phyloP scores from a whole-genome alignment of 23 tunicate species.

The Botrylloides violaceus region DNA sequence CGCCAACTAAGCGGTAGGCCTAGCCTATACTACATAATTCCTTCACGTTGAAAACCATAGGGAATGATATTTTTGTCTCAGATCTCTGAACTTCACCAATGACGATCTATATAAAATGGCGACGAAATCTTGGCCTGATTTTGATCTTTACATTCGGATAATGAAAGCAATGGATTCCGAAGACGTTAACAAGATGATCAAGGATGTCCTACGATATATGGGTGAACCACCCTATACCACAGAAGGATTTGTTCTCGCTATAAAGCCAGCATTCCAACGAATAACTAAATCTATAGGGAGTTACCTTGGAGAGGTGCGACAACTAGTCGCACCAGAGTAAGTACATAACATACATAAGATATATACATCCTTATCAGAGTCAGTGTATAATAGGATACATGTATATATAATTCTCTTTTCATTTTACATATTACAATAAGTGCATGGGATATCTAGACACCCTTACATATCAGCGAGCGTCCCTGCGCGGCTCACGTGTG shows the following conservation, averaged over 20 bases:
- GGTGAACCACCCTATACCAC: not conserved
- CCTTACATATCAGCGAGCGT: no score
- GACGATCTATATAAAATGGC: not conserved
- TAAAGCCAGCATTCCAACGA: slow-evolving; percentile 7
- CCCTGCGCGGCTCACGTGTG: no score
- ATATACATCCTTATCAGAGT: no score
- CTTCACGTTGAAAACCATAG: not conserved
- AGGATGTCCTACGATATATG: not conserved
- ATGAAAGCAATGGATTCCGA: slow-evolving; percentile 4
- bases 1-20: no score
- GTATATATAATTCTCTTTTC: no score
- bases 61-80: not conserved
- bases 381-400: no score
- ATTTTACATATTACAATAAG: no score
- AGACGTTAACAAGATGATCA: slow-evolving; percentile 15
- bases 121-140: not conserved
- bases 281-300: not conserved
- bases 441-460: no score
- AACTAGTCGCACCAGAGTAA: slow-evolving; percentile 12
- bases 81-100: not conserved
- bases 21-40: no score
- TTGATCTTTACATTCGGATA: slow-evolving; percentile 4
- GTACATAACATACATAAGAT: not conserved
- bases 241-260: slow-evolving; percentile 5
- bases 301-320: not conserved